Evolutionary conservation across 2,113 vertebrate genomes (phyloP).

Genomic region (Psilopogon haemacephalus): DNA sequence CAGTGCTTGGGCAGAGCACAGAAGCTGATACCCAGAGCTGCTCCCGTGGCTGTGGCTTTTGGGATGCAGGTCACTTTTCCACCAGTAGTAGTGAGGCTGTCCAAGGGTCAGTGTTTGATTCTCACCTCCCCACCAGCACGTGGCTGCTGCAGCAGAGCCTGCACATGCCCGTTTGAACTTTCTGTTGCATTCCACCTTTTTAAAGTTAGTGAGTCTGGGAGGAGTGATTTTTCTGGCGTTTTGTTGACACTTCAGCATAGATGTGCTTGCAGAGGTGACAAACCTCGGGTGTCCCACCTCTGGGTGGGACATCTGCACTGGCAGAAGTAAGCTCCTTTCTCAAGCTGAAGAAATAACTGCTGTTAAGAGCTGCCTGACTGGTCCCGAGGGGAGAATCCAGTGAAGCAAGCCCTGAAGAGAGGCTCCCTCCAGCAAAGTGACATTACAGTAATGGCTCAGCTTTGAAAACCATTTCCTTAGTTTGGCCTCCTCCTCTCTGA

Average conservation of each 20-base stretch:
- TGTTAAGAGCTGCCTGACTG: accelerated
- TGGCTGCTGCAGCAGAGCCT: neutral
- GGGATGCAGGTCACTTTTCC: neutral
- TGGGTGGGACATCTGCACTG: accelerated
- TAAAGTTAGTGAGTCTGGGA: neutral
- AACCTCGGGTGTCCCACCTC: neutral
- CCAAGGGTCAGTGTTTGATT: neutral
- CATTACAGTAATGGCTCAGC: neutral
- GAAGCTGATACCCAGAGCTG: neutral
- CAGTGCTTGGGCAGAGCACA: neutral
- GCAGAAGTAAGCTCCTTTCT: neutral
- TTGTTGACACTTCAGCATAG: neutral
- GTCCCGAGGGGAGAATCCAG: neutral
- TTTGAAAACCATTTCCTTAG: neutral
- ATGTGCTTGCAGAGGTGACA: neutral
- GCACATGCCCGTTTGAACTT: accelerated
- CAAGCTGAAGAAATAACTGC: neutral
- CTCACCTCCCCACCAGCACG: accelerated
- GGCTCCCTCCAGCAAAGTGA: neutral
- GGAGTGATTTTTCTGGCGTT: accelerated
- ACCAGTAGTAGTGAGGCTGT: neutral
- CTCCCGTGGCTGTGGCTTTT: neutral
- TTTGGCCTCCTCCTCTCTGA: neutral
- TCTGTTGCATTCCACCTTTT: neutral
- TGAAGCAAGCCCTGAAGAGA: neutral